A percentile compares a stretch with the other conserved stretches of the same genome.
Conservation (phyloP, 2,113 vertebrate genomes). For the Melanerpes aurifrons region DNA sequence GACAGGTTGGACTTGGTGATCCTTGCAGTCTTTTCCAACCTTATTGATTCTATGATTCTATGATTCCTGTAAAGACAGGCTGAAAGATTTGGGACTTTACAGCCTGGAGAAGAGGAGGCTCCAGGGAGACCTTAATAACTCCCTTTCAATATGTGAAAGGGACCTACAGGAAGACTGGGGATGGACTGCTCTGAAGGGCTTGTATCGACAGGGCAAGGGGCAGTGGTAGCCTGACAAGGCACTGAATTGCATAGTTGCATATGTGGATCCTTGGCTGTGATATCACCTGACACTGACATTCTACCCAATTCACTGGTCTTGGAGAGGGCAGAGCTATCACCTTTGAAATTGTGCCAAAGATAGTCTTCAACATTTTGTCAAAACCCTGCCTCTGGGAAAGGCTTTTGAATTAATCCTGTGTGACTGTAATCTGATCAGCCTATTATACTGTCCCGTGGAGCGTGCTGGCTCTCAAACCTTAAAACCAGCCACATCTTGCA, state of each 20-base stretch:
- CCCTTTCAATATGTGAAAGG: too few species aligned
- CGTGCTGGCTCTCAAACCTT: neutral
- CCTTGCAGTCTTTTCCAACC: too few species aligned
- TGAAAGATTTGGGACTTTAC: too few species aligned
- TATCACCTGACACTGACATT: neutral
- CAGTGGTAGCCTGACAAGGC: neutral
- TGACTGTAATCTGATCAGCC: neutral
- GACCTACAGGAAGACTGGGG: too few species aligned
- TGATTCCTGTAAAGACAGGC: too few species aligned
- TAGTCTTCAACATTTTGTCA: neutral
- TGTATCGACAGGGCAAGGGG: too few species aligned
- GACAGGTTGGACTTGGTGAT: too few species aligned
- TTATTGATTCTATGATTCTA: too few species aligned
- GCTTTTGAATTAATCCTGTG: neutral
- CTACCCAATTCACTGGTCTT: neutral
- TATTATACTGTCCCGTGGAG: fast-evolving
- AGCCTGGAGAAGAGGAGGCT: too few species aligned
- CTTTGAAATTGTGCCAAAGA: neutral
- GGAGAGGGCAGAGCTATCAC: neutral
- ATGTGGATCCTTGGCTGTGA: neutral
- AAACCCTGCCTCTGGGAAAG: neutral
- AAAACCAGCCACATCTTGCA: neutral
- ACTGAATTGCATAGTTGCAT: neutral
- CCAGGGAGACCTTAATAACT: too few species aligned
- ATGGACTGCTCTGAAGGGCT: too few species aligned